Conservation (phyloP, 2,113 vertebrate species). For the Microcebus ravelobensis region DNA sequence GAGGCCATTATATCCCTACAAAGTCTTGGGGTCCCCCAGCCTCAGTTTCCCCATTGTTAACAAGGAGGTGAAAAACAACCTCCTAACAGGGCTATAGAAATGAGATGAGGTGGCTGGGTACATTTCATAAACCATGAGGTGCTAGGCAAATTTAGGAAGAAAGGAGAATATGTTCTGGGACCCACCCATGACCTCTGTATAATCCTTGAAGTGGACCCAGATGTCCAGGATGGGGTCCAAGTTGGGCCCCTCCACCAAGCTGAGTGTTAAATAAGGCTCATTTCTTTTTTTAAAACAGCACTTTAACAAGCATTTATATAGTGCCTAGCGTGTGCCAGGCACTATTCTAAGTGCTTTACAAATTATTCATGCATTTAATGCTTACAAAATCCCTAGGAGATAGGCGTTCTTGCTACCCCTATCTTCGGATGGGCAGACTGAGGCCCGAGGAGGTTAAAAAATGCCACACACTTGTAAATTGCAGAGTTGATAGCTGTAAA, state of each 20-base stretch:
- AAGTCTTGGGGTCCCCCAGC: neutral
- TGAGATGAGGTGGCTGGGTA: neutral
- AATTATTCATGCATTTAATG: slow-evolving; percentile 64
- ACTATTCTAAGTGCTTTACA: slow-evolving; percentile 63
- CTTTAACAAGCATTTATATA: slow-evolving; percentile 54
- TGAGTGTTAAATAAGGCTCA: slow-evolving; percentile 35
- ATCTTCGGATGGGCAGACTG: slow-evolving; percentile 47
- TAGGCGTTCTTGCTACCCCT: neutral
- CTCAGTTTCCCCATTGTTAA: neutral
- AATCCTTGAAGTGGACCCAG: neutral
- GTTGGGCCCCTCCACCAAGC: neutral
- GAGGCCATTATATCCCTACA: neutral
- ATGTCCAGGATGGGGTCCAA: slow-evolving; percentile 27
- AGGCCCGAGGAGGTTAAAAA: neutral
- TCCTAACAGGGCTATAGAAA: neutral
- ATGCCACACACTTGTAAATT: neutral
- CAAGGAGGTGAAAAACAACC: neutral
- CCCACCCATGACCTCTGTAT: neutral
- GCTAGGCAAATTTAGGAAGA: neutral
- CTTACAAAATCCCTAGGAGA: neutral
- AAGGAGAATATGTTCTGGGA: neutral
- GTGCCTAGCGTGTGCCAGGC: slow-evolving; percentile 43
- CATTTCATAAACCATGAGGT: neutral
- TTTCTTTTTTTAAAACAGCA: slow-evolving; percentile 39
- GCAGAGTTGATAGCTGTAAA: neutral